phyloP scores from a whole-genome alignment of 2,888 invertebrate genomes.

The Agrotis puta region DNA sequence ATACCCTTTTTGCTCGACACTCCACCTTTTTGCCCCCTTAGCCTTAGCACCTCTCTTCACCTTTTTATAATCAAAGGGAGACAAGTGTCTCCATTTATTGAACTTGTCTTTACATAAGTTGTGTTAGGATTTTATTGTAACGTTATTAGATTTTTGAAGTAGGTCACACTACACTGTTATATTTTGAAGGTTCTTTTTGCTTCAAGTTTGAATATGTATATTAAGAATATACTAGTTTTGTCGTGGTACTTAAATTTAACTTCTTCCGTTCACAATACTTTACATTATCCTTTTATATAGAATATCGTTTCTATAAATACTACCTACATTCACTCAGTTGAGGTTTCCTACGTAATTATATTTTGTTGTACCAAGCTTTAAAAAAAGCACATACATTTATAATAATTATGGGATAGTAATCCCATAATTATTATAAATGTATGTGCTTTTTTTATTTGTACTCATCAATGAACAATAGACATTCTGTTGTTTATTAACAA shows the following conservation, averaged over 20 bases:
- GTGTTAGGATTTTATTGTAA: constrained; percentile 64
- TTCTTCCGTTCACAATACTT: neutral
- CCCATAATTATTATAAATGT: neutral
- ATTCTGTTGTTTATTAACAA: constrained; percentile 18
- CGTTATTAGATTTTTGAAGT: constrained; percentile 12
- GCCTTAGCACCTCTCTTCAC: constrained; percentile 81
- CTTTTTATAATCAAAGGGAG: constrained; percentile 85
- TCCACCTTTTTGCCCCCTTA: constrained; percentile 78
- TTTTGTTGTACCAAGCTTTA: neutral
- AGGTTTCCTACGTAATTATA: neutral
- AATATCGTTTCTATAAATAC: neutral
- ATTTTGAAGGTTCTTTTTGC: neutral
- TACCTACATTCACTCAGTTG: neutral
- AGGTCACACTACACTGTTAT: neutral
- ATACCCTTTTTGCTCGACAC: constrained; percentile 79
- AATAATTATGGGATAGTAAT: too few relatives aligned
- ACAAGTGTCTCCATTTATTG: constrained; percentile 81
- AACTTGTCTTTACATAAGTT: constrained; percentile 74
- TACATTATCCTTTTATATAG: neutral
- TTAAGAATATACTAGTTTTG: too few relatives aligned
- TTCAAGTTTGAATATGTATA: neutral
- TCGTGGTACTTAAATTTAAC: neutral
- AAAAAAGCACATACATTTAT: too few relatives aligned
- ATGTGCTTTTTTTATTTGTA: neutral
- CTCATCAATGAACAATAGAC: neutral